Percentiles rank a stretch among this genome's conserved stretches.
Conservation (phyloP, 2,888 invertebrate species). For the Drosophila melanocephala region DNA sequence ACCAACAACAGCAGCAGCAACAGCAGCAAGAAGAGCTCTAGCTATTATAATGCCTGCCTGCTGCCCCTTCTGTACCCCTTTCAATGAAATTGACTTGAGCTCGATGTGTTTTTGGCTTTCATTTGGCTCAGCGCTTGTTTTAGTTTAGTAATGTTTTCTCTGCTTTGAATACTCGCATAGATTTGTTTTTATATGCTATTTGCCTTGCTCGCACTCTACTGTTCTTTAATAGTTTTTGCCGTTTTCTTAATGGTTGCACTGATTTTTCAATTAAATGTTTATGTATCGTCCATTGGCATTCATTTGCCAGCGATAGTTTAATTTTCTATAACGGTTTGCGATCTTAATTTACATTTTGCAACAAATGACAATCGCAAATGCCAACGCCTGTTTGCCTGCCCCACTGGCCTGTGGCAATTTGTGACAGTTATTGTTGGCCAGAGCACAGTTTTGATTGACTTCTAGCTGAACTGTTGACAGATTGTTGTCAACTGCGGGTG, state of each 20-base stretch:
- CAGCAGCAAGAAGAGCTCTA: conserved; percentile 10
- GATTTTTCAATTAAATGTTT: conserved; percentile 75
- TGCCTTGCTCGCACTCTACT: conserved; percentile 43
- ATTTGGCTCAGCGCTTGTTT: conserved; percentile 39
- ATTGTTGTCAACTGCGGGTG: conserved; percentile 42
- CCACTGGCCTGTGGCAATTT: conserved; percentile 65
- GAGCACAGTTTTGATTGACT: conserved; percentile 74
- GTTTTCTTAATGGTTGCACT: conserved; percentile 52
- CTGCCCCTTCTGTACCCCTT: conserved; percentile 16
- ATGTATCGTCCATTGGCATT: conserved; percentile 36
- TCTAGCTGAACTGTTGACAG: conserved; percentile 57
- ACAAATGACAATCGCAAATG: conserved; percentile 30
- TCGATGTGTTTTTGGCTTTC: conserved; percentile 57
- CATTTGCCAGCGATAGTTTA: conserved; percentile 51
- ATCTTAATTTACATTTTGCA: conserved; percentile 44
- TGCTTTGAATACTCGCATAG: conserved; percentile 32
- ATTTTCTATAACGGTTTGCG: conserved; percentile 62
- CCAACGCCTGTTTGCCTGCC: conserved; percentile 24
- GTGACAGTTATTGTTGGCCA: conserved; percentile 69
- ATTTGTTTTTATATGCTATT: conserved; percentile 12
- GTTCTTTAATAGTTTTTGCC: conserved; percentile 56
- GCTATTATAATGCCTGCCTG: conserved; percentile 42
- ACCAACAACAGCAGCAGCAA: conserved; percentile 20
- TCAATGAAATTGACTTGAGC: conserved; percentile 54
- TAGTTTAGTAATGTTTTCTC: conserved; percentile 36